These are phyloP conservation scores for Ornithoptera priamus DNA, from an alignment of 2,888 invertebrate species.

Conservation along the genomic window DNA sequence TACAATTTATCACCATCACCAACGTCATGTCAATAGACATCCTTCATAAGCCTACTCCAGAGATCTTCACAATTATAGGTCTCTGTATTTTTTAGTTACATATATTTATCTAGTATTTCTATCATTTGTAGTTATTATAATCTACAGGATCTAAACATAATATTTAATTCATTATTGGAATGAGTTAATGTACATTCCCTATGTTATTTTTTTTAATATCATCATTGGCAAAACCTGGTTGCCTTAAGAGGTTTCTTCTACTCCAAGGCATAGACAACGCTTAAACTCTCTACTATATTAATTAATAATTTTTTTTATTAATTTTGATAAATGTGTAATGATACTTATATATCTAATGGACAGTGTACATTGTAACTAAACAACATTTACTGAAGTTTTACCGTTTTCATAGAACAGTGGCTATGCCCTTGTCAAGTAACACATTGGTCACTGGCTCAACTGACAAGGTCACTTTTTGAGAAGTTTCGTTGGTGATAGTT, in stretches of 20 bases:
- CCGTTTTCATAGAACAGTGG: too few relatives aligned
- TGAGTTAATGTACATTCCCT: background rate
- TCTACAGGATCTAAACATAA: background rate
- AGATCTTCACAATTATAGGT: too few relatives aligned
- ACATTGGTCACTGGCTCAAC: too few relatives aligned
- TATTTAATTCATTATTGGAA: constrained; percentile 1
- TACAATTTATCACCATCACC: background rate
- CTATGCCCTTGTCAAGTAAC: too few relatives aligned
- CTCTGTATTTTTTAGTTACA: background rate
- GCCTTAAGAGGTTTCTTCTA: constrained; percentile 6
- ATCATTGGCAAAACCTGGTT: constrained; percentile 25
- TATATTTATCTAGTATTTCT: background rate
- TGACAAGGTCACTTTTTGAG: too few relatives aligned
- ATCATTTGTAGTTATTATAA: background rate
- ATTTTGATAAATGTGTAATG: background rate
- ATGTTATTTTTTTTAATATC: constrained; percentile 18
- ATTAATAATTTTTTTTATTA: background rate
- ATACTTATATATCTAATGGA: background rate
- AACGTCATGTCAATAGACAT: too few relatives aligned
- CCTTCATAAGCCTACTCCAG: too few relatives aligned
- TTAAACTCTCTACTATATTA: background rate
- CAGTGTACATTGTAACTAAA: background rate
- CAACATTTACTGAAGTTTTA: too few relatives aligned
- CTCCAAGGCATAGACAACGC: background rate
- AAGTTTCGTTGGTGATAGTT: too few relatives aligned